phyloP scores from a whole-genome alignment of 2,113 vertebrate genomes.

The Tyto alba region DNA sequence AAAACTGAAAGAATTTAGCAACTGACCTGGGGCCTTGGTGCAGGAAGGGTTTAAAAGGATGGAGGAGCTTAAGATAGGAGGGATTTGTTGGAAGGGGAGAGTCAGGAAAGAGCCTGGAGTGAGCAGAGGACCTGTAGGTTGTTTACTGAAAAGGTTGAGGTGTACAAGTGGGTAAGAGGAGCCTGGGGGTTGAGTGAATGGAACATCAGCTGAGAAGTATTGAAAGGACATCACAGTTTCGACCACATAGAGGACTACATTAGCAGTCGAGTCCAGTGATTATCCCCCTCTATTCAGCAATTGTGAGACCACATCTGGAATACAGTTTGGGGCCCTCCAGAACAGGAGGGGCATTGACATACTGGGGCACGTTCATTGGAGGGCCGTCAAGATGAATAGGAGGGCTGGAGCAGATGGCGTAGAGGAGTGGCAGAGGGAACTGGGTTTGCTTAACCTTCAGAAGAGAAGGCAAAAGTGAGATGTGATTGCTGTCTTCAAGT shows the following conservation, averaged over 20 bases:
- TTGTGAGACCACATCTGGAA: not conserved
- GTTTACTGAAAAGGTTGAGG: not conserved
- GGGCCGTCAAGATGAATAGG: not conserved
- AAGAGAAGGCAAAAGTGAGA: not conserved
- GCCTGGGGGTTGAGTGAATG: not conserved
- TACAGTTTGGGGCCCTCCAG: not conserved
- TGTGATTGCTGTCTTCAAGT: not conserved
- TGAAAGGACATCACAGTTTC: not conserved
- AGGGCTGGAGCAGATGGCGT: fast-evolving
- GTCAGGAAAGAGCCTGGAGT: not conserved
- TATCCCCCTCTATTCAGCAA: not conserved
- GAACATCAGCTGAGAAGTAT: not conserved
- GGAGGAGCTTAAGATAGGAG: not conserved
- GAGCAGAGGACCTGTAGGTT: not conserved
- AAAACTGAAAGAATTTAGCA: not conserved
- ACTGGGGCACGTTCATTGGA: not conserved
- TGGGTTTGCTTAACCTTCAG: not conserved
- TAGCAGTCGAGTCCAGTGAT: not conserved
- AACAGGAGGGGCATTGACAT: not conserved
- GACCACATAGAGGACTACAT: not conserved
- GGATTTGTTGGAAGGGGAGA: fast-evolving
- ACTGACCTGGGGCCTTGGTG: not conserved
- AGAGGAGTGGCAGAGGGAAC: not conserved
- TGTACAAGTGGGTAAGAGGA: not conserved
- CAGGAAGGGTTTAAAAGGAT: not conserved